phyloP scores from a whole-genome alignment of 2,888 invertebrate species.

The Bedellia somnulentella region DNA sequence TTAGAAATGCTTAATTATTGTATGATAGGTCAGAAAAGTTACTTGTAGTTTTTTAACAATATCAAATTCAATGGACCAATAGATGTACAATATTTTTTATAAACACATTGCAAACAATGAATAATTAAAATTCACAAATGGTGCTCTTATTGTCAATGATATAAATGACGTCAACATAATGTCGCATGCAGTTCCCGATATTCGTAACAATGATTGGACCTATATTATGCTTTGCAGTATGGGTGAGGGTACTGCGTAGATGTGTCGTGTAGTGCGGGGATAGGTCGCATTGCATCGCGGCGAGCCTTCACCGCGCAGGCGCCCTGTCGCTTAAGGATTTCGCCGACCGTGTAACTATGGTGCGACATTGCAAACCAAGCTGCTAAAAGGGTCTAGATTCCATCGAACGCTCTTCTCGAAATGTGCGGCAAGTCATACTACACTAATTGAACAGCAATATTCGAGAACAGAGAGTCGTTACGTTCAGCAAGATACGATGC shows the following conservation, averaged over 20 bases:
- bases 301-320: constrained; percentile 21
- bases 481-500: constrained; percentile 47
- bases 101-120: too few relatives aligned
- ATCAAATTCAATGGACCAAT: too few relatives aligned
- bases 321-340: constrained; percentile 52
- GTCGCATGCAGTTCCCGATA: constrained; percentile 17
- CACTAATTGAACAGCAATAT: constrained; percentile 52
- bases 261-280: constrained; percentile 28
- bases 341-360: constrained; percentile 18
- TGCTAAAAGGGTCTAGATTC: constrained; percentile 34
- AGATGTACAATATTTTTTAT: too few relatives aligned
- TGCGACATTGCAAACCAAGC: constrained; percentile 45
- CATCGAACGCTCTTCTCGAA: constrained; percentile 34
- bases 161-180: too few relatives aligned
- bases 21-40: too few relatives aligned
- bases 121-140: too few relatives aligned
- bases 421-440: constrained; percentile 51
- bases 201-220: too few relatives aligned
- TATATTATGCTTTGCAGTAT: too few relatives aligned
- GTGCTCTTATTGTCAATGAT: too few relatives aligned
- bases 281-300: constrained; percentile 34
- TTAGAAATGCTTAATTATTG: too few relatives aligned
- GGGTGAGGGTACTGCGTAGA: too few relatives aligned
- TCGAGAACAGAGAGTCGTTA: constrained; percentile 49
- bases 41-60: too few relatives aligned